Conservation (phyloP, 2,888 invertebrate species). For the Eupithecia dodoneata region DNA sequence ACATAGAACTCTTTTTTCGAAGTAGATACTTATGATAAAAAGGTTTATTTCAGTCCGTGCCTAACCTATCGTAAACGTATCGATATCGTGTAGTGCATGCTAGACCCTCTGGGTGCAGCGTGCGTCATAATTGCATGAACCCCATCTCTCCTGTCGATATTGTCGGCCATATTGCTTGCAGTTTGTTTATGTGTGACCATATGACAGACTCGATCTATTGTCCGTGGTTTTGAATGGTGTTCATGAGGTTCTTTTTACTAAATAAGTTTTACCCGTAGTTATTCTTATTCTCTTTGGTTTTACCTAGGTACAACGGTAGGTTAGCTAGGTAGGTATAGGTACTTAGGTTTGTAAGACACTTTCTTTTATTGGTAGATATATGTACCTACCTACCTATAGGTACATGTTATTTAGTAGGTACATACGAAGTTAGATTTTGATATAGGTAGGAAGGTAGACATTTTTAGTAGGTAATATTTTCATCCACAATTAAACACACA, state of each 20-base stretch:
- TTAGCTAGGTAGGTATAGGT: too few species aligned
- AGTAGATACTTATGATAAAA: too few species aligned
- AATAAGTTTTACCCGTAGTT: background rate
- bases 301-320: too few species aligned
- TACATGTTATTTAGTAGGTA: too few species aligned
- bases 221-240: conserved; percentile 7
- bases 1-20: too few species aligned
- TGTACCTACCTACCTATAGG: too few species aligned
- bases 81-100: background rate
- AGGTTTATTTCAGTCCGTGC: too few species aligned
- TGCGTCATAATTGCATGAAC: conserved; percentile 75
- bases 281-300: too few species aligned
- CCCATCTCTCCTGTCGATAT: conserved; percentile 60
- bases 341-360: background rate
- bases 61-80: background rate
- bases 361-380: background rate
- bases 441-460: too few species aligned
- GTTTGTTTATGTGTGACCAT: conserved; percentile 35
- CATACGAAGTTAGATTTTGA: too few species aligned
- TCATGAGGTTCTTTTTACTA: background rate
- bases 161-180: conserved; percentile 52
- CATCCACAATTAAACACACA: too few species aligned
- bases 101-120: conserved; percentile 48
- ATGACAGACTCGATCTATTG: conserved; percentile 36
- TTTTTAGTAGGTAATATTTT: too few species aligned